Conservation (phyloP, 92 coral and sea anemone species). For the Phymanthus crucifer region DNA sequence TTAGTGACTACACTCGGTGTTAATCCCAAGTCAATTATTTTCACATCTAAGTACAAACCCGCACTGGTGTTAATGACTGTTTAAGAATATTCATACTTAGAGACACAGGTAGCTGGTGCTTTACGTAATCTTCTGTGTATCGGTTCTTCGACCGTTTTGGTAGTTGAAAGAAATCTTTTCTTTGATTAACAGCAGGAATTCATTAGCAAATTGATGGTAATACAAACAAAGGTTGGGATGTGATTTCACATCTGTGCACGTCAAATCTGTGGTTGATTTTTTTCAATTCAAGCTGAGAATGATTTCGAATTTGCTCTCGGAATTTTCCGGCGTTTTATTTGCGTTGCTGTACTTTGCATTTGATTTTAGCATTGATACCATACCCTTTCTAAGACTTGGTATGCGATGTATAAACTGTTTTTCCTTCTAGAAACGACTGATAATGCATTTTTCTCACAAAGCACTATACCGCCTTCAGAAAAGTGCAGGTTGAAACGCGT, state of each 20-base stretch:
- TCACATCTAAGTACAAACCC: neutral
- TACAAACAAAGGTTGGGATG: neutral
- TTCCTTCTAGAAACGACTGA: neutral
- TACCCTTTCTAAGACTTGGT: no score
- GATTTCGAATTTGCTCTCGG: neutral
- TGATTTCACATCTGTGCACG: neutral
- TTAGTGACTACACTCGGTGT: neutral
- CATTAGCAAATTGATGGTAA: slow-evolving; percentile 2
- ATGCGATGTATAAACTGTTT: neutral
- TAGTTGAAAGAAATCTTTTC: slow-evolving; percentile 17
- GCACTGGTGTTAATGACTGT: slow-evolving; percentile 14
- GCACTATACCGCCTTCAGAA: neutral
- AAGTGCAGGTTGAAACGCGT: neutral
- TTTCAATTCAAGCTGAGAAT: neutral
- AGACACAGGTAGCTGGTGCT: slow-evolving; percentile 10
- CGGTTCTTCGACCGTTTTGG: slow-evolving; percentile 9
- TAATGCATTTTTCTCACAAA: neutral
- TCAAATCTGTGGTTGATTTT: neutral
- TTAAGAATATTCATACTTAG: slow-evolving; percentile 21
- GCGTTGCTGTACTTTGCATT: neutral
- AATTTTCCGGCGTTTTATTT: neutral
- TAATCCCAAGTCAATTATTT: neutral
- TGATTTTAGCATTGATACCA: no score
- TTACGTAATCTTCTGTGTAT: neutral
- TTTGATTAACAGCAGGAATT: slow-evolving; percentile 26